Evolutionary conservation across 2,888 invertebrate species (phyloP).

Genomic region (Pollenia griseotomentosa): DNA sequence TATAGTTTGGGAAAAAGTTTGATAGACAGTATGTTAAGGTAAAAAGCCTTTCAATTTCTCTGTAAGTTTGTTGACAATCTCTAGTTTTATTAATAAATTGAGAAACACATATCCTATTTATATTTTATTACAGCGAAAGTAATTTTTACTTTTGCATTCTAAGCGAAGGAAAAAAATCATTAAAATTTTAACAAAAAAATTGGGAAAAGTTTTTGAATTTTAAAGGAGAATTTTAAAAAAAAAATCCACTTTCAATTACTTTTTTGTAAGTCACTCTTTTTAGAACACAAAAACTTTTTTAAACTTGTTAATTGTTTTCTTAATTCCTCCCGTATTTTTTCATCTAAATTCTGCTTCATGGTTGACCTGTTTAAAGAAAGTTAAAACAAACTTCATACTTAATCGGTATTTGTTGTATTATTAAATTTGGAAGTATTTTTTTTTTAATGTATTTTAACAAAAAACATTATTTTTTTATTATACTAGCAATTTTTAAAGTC

Average conservation of each 20-base stretch:
- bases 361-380: background rate
- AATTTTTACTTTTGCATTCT: background rate
- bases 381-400: constrained; percentile 44
- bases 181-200: background rate
- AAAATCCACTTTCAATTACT: background rate
- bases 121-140: constrained; percentile 2
- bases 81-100: constrained; percentile 41
- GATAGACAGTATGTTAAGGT: background rate
- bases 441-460: constrained; percentile 22
- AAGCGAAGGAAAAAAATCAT: background rate
- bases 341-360: background rate
- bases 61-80: constrained; percentile 37
- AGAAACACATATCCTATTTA: constrained; percentile 33
- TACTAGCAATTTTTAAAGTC: constrained; percentile 35
- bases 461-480: constrained; percentile 21
- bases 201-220: background rate
- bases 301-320: background rate
- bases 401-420: constrained; percentile 70
- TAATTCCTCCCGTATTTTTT: background rate
- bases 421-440: constrained; percentile 59
- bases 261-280: background rate
- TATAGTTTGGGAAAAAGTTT: constrained; percentile 5
- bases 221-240: background rate
- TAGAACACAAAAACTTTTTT: too few species aligned
- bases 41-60: constrained; percentile 6